phyloP scores from a whole-genome alignment of 2,888 invertebrate genomes.

The Drosophila putrida region DNA sequence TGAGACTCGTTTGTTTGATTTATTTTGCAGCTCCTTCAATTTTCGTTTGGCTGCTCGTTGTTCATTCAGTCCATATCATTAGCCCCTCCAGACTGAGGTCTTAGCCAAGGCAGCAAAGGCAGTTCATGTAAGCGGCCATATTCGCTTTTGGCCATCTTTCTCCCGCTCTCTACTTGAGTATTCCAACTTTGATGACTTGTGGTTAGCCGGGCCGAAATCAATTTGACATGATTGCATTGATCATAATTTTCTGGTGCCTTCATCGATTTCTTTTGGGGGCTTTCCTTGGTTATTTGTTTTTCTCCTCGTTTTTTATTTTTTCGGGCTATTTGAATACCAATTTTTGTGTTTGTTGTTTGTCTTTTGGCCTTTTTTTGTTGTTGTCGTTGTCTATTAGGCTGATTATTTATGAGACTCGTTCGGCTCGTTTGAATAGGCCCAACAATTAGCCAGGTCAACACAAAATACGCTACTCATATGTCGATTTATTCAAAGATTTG shows the following conservation, averaged over 20 bases:
- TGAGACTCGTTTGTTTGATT: constrained; percentile 75
- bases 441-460: constrained; percentile 64
- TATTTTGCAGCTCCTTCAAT: constrained; percentile 79
- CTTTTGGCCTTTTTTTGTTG: constrained; percentile 18
- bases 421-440: constrained; percentile 65
- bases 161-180: constrained; percentile 1
- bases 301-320: constrained; percentile 8
- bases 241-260: constrained; percentile 65
- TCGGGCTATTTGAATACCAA: constrained; percentile 43
- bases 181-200: constrained; percentile 31
- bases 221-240: constrained; percentile 81
- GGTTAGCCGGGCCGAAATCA: constrained; percentile 61
- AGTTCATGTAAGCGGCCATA: not conserved
- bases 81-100: constrained; percentile 26
- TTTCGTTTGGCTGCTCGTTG: constrained; percentile 36
- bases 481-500: constrained; percentile 41
- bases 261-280: constrained; percentile 38
- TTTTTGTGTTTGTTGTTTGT: constrained; percentile 4
- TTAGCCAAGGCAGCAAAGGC: constrained; percentile 1
- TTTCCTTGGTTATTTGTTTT: constrained; percentile 42
- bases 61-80: constrained; percentile 51
- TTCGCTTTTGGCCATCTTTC: constrained; percentile 23
- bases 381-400: constrained; percentile 57
- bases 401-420: constrained; percentile 68
- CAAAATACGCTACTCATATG: constrained; percentile 22